Percentiles rank a stretch among this genome's conserved stretches.
Evolutionary conservation across 2,113 vertebrate genomes (phyloP).

Genomic region (human (Homo sapiens)): DNA sequence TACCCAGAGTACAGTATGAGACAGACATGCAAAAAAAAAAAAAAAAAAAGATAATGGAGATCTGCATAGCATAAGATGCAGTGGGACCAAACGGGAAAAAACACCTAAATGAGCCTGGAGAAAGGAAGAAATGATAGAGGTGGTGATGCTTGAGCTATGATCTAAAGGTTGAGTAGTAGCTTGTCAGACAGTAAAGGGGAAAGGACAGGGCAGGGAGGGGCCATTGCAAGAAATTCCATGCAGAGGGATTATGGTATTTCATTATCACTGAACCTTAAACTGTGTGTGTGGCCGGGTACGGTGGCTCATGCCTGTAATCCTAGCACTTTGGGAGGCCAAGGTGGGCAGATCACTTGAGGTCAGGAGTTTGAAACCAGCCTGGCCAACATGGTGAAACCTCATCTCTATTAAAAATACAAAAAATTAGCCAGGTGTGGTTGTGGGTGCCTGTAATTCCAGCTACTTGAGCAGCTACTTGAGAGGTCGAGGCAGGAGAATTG

Average conservation of each 20-base stretch:
- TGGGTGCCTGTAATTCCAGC: no score
- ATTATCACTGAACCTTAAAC: background rate
- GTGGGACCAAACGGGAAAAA: background rate
- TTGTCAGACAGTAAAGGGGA: background rate
- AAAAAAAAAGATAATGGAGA: no score
- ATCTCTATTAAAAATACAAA: no score
- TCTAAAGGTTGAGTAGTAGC: constrained; percentile 25
- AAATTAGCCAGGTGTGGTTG: no score
- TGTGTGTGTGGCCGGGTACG: no score
- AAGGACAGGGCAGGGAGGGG: background rate
- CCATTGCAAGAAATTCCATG: background rate
- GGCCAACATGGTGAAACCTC: no score
- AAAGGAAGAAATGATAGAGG: constrained; percentile 9
- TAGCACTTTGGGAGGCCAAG: no score
- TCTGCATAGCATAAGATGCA: background rate
- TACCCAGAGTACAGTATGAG: background rate
- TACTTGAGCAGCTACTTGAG: no score
- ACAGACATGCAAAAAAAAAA: background rate
- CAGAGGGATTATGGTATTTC: background rate
- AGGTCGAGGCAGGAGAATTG: no score
- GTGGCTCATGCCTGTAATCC: no score
- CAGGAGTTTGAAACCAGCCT: no score
- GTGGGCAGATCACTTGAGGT: no score
- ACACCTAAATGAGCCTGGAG: background rate
- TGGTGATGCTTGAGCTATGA: background rate